Evolutionary conservation across 2,113 vertebrate genomes (phyloP).

Genomic region (Albula goreensis): DNA sequence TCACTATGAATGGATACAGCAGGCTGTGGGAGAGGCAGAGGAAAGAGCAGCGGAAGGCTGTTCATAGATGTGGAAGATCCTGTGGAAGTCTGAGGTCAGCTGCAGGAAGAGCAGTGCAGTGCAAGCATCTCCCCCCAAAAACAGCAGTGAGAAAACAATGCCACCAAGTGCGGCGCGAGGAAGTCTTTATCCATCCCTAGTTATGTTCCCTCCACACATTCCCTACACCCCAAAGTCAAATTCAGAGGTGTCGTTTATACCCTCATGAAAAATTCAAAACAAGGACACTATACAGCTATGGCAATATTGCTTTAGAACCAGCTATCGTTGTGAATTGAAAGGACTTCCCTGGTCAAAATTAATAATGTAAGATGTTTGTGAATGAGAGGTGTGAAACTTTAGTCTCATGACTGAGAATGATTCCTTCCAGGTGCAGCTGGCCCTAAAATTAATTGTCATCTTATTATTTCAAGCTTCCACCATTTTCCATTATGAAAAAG

Average conservation of each 20-base stretch:
- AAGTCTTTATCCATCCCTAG: not conserved
- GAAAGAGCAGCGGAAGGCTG: not conserved
- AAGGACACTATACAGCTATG: not conserved
- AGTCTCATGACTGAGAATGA: not conserved
- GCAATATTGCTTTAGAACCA: not conserved
- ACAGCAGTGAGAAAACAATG: not conserved
- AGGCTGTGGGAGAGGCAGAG: not conserved
- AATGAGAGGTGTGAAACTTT: not conserved
- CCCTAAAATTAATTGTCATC: not conserved
- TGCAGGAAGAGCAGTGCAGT: not conserved
- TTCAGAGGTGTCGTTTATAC: not conserved
- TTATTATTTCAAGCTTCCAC: not conserved
- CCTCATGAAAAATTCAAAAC: not conserved
- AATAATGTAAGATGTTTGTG: not conserved
- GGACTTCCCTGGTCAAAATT: not conserved
- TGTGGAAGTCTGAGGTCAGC: slow-evolving; percentile 3
- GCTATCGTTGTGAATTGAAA: not conserved
- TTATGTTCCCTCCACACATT: too few relatives aligned
- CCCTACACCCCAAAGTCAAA: not conserved
- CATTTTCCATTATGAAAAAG: not conserved
- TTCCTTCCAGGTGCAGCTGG: not conserved
- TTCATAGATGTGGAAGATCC: not conserved
- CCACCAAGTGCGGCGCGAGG: not conserved
- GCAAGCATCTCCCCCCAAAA: not conserved
- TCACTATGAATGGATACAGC: not conserved